Evolutionary conservation across 2,113 vertebrate species (phyloP).

Genomic region (Syrrhaptes paradoxus): DNA sequence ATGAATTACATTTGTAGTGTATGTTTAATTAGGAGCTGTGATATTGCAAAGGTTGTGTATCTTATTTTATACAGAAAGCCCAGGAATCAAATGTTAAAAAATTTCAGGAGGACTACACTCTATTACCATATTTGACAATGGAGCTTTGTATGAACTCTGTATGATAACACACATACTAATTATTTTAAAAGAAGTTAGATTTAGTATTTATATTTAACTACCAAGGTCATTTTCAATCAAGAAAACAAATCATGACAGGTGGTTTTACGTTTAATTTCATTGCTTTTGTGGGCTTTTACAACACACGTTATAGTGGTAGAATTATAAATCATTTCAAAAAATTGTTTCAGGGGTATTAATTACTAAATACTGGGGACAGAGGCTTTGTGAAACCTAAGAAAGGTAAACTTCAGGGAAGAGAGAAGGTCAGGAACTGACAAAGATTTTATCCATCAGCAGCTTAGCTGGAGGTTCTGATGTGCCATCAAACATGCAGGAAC

Average conservation of each 20-base stretch:
- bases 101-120: not conserved
- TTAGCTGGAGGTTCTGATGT: conserved; percentile 19
- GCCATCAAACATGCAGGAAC: not conserved
- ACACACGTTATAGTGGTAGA: not conserved
- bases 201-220: not conserved
- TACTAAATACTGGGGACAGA: not conserved
- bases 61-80: not conserved
- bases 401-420: not conserved
- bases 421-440: not conserved
- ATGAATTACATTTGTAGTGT: not conserved
- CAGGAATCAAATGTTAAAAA: not conserved
- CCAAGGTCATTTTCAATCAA: not conserved
- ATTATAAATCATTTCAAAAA: not conserved
- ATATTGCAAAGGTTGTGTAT: not conserved
- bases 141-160: not conserved
- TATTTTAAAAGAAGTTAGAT: not conserved
- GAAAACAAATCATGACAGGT: not conserved
- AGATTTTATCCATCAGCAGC: not conserved
- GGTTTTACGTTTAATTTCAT: not conserved
- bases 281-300: not conserved
- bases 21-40: not conserved
- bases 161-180: not conserved
- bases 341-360: not conserved
- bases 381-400: not conserved
- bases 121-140: not conserved